Percentiles rank a stretch among this genome's conserved stretches.
These are phyloP conservation scores for Entomobrya multifasciata DNA, from an alignment of 2,888 invertebrate genomes.

Conservation along the genomic window DNA sequence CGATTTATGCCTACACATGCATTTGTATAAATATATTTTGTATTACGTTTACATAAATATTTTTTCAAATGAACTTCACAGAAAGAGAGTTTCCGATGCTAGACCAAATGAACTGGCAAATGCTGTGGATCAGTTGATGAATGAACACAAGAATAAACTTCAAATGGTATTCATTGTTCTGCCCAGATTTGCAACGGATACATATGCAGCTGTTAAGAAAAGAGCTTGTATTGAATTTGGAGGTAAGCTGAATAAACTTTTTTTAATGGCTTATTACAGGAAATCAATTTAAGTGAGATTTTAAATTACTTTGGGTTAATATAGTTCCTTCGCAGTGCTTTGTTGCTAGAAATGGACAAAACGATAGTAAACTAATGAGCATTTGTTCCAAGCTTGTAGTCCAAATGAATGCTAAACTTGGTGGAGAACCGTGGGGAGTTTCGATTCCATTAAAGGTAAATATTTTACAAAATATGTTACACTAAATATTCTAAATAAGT, in stretches of 20 bases:
- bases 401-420: slow-evolving; percentile 85
- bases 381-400: slow-evolving; percentile 82
- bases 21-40: slow-evolving; percentile 84
- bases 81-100: slow-evolving; percentile 80
- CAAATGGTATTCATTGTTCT: slow-evolving; percentile 76
- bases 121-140: slow-evolving; percentile 65
- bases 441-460: slow-evolving; percentile 84
- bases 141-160: slow-evolving; percentile 43
- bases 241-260: slow-evolving; percentile 85
- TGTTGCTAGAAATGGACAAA: slow-evolving; percentile 62
- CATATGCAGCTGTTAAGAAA: slow-evolving; percentile 72
- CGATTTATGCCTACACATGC: slow-evolving; percentile 82
- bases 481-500: too few relatives aligned
- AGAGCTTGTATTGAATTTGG: slow-evolving; percentile 69
- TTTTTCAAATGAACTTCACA: slow-evolving; percentile 82
- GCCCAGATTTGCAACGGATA: slow-evolving; percentile 55
- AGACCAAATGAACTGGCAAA: slow-evolving; percentile 60
- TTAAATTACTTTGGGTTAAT: slow-evolving; percentile 19
- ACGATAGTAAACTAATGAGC: slow-evolving; percentile 64
- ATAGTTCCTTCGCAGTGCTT: slow-evolving; percentile 77
- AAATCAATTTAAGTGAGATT: too few relatives aligned
- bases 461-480: too few relatives aligned
- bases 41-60: neutral
- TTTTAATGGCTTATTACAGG: too few relatives aligned
- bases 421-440: slow-evolving; percentile 94